Conservation (phyloP, 2,888 invertebrate species). For the Holacanthella duospinosa region DNA sequence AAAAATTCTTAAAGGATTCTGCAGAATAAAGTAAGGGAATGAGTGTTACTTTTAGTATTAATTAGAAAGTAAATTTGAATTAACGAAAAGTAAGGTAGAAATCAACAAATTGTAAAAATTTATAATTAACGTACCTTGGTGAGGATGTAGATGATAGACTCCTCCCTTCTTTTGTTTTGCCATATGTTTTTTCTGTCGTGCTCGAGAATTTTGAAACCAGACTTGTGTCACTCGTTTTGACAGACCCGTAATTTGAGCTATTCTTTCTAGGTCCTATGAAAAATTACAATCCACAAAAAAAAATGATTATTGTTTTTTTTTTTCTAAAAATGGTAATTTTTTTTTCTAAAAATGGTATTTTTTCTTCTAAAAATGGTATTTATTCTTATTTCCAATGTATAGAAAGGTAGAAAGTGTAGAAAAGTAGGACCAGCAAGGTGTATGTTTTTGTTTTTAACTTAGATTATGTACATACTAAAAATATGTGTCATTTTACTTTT, state of each 20-base stretch:
- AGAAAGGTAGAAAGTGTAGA: too few species aligned
- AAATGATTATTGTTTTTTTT: neutral
- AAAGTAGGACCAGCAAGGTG: too few species aligned
- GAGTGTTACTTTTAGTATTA: too few species aligned
- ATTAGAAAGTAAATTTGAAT: neutral
- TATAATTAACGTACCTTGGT: neutral
- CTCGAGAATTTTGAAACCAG: conserved; percentile 49
- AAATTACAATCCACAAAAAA: neutral
- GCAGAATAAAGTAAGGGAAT: too few species aligned
- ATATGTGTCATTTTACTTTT: neutral
- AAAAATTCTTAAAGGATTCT: too few species aligned
- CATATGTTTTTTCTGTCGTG: conserved; percentile 46
- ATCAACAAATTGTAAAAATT: too few species aligned
- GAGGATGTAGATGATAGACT: conserved; percentile 11
- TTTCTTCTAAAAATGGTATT: too few species aligned
- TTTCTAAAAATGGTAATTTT: neutral
- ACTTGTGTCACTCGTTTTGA: conserved; percentile 46
- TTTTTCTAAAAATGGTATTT: neutral
- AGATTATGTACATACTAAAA: neutral
- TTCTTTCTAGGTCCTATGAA: conserved; percentile 48
- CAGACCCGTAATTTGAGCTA: conserved; percentile 50
- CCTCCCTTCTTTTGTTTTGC: conserved; percentile 20
- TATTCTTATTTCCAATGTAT: too few species aligned
- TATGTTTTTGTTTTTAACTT: too few species aligned
- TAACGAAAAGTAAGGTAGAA: neutral